A percentile compares a stretch with the other conserved stretches of the same genome.
These are phyloP conservation scores for Nyctalus aviator DNA, from an alignment of 2,797 vertebrate genomes.

Conservation along the genomic window DNA sequence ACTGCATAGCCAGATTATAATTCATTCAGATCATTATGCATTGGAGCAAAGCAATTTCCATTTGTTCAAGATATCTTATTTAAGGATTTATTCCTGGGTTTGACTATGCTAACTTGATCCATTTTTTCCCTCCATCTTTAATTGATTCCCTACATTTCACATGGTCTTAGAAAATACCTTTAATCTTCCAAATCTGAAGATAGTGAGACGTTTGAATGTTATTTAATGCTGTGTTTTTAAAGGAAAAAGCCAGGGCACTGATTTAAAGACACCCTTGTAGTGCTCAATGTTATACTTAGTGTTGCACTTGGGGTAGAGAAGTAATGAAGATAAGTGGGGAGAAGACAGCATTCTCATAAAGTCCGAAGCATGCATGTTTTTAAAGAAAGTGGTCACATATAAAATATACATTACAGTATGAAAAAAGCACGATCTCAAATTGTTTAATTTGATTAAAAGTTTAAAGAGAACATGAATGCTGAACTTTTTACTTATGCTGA, in stretches of 20 bases:
- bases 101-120: not conserved
- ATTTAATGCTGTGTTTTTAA: constrained; percentile 59
- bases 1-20: too few relatives aligned
- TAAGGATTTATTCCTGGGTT: constrained; percentile 34
- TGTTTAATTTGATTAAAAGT: constrained; percentile 64
- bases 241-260: constrained; percentile 77
- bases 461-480: not conserved
- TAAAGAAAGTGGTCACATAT: constrained; percentile 76
- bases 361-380: constrained; percentile 69
- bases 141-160: constrained; percentile 70
- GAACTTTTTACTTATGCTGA: not conserved
- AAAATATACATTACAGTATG: constrained; percentile 68
- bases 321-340: constrained; percentile 69
- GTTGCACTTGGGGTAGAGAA: constrained; percentile 80
- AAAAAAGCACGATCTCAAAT: constrained; percentile 75
- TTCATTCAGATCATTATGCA: too few relatives aligned
- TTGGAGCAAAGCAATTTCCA: not conserved
- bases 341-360: constrained; percentile 75
- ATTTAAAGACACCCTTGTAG: constrained; percentile 73
- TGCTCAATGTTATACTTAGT: constrained; percentile 74
- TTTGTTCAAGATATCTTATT: constrained; percentile 33
- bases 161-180: constrained; percentile 57
- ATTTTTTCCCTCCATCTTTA: not conserved
- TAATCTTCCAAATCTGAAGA: constrained; percentile 63
- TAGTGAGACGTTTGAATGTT: constrained; percentile 60